Conservation (phyloP, 2,113 vertebrate genomes). For the Syrmaticus mikado region DNA sequence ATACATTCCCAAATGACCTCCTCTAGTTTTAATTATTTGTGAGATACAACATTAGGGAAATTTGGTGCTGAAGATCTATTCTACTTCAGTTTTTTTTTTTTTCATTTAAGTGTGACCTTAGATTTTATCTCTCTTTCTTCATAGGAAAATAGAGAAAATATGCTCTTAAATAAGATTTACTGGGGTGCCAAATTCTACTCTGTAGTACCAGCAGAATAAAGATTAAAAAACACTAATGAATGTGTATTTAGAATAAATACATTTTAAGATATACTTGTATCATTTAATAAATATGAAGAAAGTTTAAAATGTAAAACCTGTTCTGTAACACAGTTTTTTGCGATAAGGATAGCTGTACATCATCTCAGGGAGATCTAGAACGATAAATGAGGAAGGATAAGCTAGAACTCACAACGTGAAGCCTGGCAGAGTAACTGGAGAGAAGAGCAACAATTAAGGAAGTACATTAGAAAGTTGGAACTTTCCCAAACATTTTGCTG, state of each 20-base stretch:
- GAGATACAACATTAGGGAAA: background rate
- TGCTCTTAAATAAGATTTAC: background rate
- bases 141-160: background rate
- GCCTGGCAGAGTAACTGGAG: background rate
- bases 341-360: conserved; percentile 43
- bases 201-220: background rate
- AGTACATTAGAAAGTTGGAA: background rate
- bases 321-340: too few species aligned
- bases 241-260: conserved; percentile 18
- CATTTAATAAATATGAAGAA: background rate
- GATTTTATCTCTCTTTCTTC: background rate
- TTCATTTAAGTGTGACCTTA: background rate
- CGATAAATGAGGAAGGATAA: background rate
- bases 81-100: background rate
- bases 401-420: background rate
- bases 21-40: background rate
- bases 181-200: conserved; percentile 2
- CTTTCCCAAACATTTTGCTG: background rate
- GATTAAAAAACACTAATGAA: background rate
- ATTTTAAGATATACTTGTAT: conserved; percentile 28
- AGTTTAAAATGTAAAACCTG: conserved; percentile 37
- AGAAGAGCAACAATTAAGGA: background rate
- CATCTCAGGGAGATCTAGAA: conserved; percentile 24
- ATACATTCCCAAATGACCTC: background rate
- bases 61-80: background rate